These are phyloP conservation scores for Thecocarcelia acutangulata DNA, from an alignment of 2,888 invertebrate species.

Conservation along the genomic window DNA sequence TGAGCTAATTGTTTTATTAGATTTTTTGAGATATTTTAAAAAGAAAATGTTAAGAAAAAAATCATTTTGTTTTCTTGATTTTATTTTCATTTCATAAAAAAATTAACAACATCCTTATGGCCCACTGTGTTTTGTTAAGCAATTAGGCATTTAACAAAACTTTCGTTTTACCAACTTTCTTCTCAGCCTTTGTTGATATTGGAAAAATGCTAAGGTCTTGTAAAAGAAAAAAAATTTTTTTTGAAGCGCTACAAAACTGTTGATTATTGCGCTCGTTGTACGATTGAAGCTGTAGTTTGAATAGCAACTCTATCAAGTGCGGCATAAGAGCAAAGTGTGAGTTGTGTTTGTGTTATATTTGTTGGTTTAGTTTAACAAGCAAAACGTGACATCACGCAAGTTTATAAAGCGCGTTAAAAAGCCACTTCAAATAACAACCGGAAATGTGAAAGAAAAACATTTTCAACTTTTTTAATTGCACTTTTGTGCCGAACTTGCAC, in stretches of 20 bases:
- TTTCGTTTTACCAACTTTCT: constrained; percentile 37
- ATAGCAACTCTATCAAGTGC: constrained; percentile 26
- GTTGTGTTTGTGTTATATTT: constrained; percentile 51
- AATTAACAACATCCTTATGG: too few relatives aligned
- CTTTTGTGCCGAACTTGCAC: constrained; percentile 8
- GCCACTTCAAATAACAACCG: constrained; percentile 58
- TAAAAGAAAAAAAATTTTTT: constrained; percentile 1
- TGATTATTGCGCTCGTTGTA: constrained; percentile 17
- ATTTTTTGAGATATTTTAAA: too few relatives aligned
- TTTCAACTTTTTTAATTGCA: constrained; percentile 58
- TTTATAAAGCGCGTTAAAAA: constrained; percentile 64
- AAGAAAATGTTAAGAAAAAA: too few relatives aligned
- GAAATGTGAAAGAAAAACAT: constrained; percentile 3
- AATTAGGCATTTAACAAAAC: constrained; percentile 61
- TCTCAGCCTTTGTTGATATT: constrained; percentile 1
- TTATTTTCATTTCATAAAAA: too few relatives aligned
- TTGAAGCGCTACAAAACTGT: constrained; percentile 27
- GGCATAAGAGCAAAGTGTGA: constrained; percentile 15
- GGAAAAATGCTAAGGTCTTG: constrained; percentile 15
- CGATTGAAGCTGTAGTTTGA: background rate
- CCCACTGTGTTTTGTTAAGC: constrained; percentile 31
- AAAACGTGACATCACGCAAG: constrained; percentile 69
- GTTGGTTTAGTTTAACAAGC: constrained; percentile 66
- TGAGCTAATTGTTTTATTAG: too few relatives aligned
- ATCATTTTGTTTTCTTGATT: too few relatives aligned